Base-by-base conservation (phyloP, 2,797 vertebrate genomes). In the Halcyon smyrnensis region DNA sequence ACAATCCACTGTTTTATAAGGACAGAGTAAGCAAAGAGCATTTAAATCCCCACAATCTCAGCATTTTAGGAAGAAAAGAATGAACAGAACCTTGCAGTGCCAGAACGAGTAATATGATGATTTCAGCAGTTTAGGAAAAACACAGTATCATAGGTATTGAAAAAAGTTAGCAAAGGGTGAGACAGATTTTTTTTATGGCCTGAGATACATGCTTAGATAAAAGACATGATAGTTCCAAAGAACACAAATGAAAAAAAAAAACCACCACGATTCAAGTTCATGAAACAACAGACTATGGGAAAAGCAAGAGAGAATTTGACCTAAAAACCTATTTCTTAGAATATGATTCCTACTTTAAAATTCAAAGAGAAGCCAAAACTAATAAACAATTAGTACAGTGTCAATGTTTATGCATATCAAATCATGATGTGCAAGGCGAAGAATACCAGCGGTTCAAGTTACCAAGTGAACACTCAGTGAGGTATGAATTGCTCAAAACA, bases 271-370 rank as follows among this genome's bases (percentile, higher is more conserved):
- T 94, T 92, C 71, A 56, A 95, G 78, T 87, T 93, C 60, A 83
- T 63, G 65, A 96, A 97, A 92, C 85, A 53, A 90, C 92, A 95
- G 75, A 85, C 81, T 96, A 97, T 97, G 96, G 96, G 94, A 97
- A 97, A 97, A 87, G 53, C 64, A 90, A 85, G 84, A 77, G 84
- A 95, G 94, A 97, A 95, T 97, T 94, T 97, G 96, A 97, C 96
- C 95, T 95, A 95, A 75, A 97, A 97, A 78, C 90, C 92, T 85
- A 93, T 81, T 95, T 93, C 83, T 90, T 95, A 94, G 88, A 92
- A 94, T 84, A 94, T 73, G 78, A 93, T 89, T 97, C 84, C 78
- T 65, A 83, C 60, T 81, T 75, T 60, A 87, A 92, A 92, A 93
- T 92, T 89, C 62, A 92, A 80, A 89, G 81, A 71, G 71, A 89